phyloP scores from a whole-genome alignment of 1,140 invertebrate species.

The Steinernema feltiae region DNA sequence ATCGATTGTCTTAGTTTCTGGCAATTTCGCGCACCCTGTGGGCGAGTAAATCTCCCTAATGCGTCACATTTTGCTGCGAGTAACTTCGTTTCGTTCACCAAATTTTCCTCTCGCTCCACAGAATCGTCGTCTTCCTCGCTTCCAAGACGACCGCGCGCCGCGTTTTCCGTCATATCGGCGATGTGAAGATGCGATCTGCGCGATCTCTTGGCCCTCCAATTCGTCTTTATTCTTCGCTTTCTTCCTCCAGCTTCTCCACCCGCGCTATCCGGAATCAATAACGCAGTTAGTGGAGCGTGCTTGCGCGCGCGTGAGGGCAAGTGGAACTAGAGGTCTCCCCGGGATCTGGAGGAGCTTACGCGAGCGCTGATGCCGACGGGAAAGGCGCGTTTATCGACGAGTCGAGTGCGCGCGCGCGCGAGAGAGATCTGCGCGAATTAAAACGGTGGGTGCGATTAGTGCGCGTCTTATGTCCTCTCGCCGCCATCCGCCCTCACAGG shows the following conservation, averaged over 20 bases:
- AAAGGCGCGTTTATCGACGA: background rate
- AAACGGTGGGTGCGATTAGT: constrained; percentile 4
- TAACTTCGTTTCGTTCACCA: too few species aligned
- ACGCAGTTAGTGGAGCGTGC: background rate
- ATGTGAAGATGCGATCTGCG: too few species aligned
- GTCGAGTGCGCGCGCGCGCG: background rate
- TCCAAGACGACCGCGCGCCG: too few species aligned
- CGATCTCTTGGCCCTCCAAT: too few species aligned
- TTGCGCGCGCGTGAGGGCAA: background rate
- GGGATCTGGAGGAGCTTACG: background rate
- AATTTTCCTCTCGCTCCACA: too few species aligned
- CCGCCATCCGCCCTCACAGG: too few species aligned
- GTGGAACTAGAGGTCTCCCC: background rate
- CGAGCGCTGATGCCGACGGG: too few species aligned
- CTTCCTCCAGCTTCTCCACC: background rate
- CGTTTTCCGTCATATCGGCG: too few species aligned
- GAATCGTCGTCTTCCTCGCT: too few species aligned
- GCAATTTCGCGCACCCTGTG: background rate
- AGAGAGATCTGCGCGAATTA: background rate
- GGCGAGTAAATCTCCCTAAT: constrained; percentile 4
- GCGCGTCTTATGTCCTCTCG: too few species aligned
- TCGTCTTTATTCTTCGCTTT: too few species aligned
- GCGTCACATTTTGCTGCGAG: too few species aligned
- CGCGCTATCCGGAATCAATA: constrained; percentile 9
- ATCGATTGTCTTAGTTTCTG: constrained; percentile 13